A percentile compares a stretch with the other conserved stretches of the same genome.
Evolutionary conservation across 1,140 invertebrate genomes (phyloP).

Genomic region (Lepidostoma basale): DNA sequence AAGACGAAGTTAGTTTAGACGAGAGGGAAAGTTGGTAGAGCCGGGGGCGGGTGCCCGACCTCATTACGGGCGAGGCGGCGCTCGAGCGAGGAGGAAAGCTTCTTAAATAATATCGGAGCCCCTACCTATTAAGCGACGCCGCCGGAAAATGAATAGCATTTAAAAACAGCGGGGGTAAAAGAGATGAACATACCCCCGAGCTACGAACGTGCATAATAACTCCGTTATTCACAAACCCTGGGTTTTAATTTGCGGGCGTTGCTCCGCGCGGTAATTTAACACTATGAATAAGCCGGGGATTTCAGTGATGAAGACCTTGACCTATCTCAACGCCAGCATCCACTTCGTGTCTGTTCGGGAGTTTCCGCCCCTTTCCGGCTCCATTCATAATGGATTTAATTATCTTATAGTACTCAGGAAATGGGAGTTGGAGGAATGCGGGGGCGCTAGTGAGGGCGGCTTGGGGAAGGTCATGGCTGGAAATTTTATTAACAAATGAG

Average conservation of each 20-base stretch:
- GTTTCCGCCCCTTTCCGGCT: conserved; percentile 16
- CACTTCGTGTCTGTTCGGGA: not conserved
- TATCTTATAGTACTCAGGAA: conserved; percentile 38
- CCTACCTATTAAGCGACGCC: conserved; percentile 24
- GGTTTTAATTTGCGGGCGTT: conserved; percentile 38
- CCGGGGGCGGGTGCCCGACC: conserved; percentile 13
- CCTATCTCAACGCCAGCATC: conserved; percentile 35
- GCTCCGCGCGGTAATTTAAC: conserved; percentile 37
- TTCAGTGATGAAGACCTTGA: conserved; percentile 42
- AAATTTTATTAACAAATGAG: conserved; percentile 13
- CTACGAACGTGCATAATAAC: conserved; percentile 31
- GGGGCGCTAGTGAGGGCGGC: not conserved
- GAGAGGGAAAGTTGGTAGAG: conserved; percentile 30
- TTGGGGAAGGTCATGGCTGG: conserved; percentile 35
- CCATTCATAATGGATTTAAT: conserved; percentile 47
- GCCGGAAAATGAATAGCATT: conserved; percentile 28
- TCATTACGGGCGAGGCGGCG: conserved; percentile 33
- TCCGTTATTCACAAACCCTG: conserved; percentile 44
- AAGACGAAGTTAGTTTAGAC: conserved; percentile 13
- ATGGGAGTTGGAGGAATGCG: not conserved
- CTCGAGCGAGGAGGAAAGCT: conserved; percentile 19
- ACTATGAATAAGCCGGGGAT: conserved; percentile 40
- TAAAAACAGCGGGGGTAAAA: conserved; percentile 30
- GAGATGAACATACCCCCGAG: conserved; percentile 29
- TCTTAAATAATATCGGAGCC: conserved; percentile 24